These are phyloP conservation scores for Unio delphinus DNA, from an alignment of 2,888 invertebrate genomes.

Conservation along the genomic window DNA sequence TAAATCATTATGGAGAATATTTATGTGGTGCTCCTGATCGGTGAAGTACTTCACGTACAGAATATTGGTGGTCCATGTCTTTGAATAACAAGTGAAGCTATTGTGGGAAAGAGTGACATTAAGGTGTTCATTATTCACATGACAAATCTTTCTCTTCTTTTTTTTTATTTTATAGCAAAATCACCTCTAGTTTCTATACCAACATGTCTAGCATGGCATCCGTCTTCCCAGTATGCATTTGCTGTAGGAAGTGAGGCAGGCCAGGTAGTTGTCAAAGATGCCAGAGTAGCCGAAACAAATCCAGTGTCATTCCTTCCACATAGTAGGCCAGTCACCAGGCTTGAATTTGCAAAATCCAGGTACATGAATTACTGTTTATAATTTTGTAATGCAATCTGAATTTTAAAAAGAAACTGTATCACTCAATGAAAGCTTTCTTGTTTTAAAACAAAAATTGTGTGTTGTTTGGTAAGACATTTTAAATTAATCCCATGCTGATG, in stretches of 20 bases:
- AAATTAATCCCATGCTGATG: no score
- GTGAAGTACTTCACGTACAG: no score
- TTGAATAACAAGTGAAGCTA: no score
- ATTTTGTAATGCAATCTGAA: neutral
- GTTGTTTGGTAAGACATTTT: no score
- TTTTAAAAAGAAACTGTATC: neutral
- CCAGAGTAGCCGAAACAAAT: conserved; percentile 67
- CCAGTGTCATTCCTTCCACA: conserved; percentile 48
- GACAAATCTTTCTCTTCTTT: conserved; percentile 7
- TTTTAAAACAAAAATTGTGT: no score
- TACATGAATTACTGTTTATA: conserved; percentile 22
- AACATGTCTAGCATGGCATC: conserved; percentile 67
- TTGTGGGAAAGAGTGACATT: neutral
- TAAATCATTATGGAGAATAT: no score
- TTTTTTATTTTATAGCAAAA: conserved; percentile 54
- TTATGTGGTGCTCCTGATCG: no score
- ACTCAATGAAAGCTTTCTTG: no score
- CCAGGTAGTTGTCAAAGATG: conserved; percentile 74
- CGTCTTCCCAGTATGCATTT: conserved; percentile 40
- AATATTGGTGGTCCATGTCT: no score
- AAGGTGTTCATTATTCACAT: neutral
- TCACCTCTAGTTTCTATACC: conserved; percentile 70
- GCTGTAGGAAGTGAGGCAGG: conserved; percentile 75
- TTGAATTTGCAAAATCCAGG: conserved; percentile 59
- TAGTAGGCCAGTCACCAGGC: conserved; percentile 49